phyloP scores from a whole-genome alignment of 2,797 vertebrate genomes.

The Acanthurus lineatus region DNA sequence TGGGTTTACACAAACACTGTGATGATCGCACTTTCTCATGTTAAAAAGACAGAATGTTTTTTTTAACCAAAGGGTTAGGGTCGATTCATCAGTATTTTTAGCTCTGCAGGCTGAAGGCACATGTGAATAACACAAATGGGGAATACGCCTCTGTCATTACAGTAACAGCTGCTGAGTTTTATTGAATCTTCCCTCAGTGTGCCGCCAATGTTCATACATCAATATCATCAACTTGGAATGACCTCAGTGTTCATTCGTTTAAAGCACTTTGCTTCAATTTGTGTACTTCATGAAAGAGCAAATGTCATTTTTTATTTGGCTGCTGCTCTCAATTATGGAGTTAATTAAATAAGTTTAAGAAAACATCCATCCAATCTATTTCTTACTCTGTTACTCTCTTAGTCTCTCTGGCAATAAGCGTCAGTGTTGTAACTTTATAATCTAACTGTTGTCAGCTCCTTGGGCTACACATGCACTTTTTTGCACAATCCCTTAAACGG shows the following conservation, averaged over 20 bases:
- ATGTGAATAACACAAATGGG: neutral
- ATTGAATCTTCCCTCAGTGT: neutral
- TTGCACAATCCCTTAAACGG: neutral
- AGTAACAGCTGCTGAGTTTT: neutral
- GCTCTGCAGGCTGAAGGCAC: neutral
- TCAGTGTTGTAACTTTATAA: neutral
- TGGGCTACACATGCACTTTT: neutral
- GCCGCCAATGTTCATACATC: neutral
- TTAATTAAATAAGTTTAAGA: constrained; percentile 8
- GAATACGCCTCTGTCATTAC: neutral
- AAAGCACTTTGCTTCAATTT: constrained; percentile 1
- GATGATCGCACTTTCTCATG: neutral
- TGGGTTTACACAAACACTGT: constrained; percentile 26
- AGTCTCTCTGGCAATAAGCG: neutral
- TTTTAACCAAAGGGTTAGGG: neutral
- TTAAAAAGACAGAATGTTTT: constrained; percentile 3
- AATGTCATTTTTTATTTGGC: constrained; percentile 20
- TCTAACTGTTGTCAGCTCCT: neutral
- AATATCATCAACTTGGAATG: neutral
- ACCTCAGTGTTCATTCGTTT: constrained; percentile 9
- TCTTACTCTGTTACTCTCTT: neutral
- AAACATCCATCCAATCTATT: neutral
- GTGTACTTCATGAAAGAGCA: constrained; percentile 12
- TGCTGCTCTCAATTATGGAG: constrained; percentile 10
- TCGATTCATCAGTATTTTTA: constrained; percentile 21